A percentile compares a stretch with the other conserved stretches of the same genome.
These are phyloP conservation scores for Anarsia innoxiella DNA, from an alignment of 2,888 invertebrate genomes.

Conservation along the genomic window DNA sequence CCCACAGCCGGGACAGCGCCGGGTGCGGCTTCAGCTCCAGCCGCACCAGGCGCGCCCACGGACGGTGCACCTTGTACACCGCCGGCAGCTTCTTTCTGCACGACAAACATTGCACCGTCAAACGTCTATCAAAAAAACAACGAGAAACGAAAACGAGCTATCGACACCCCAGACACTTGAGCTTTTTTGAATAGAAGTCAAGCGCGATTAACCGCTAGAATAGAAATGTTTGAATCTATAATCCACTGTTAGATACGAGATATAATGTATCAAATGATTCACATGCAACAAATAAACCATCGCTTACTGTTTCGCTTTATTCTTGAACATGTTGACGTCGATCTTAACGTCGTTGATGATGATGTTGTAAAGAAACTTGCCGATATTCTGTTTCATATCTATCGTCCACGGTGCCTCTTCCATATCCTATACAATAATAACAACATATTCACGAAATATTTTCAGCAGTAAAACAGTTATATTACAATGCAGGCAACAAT, in stretches of 20 bases:
- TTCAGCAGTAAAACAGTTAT: too few relatives aligned
- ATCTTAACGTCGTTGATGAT: slow-evolving; percentile 90
- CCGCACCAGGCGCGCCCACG: slow-evolving; percentile 77
- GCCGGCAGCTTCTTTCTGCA: slow-evolving; percentile 81
- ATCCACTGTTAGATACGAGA: too few relatives aligned
- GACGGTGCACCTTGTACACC: slow-evolving; percentile 86
- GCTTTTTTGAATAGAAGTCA: too few relatives aligned
- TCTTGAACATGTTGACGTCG: slow-evolving; percentile 80
- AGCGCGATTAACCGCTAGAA: too few relatives aligned
- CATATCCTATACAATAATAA: slow-evolving; percentile 67
- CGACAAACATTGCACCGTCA: neutral
- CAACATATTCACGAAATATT: too few relatives aligned
- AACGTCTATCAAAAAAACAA: too few relatives aligned
- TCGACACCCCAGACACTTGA: too few relatives aligned
- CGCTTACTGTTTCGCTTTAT: slow-evolving; percentile 67
- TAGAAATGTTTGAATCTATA: too few relatives aligned
- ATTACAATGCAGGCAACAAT: too few relatives aligned
- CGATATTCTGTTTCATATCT: slow-evolving; percentile 78
- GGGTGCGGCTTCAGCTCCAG: slow-evolving; percentile 92
- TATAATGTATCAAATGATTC: too few relatives aligned
- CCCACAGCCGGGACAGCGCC: slow-evolving; percentile 79
- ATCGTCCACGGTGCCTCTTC: slow-evolving; percentile 80
- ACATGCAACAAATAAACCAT: too few relatives aligned
- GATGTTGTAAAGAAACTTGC: slow-evolving; percentile 90
- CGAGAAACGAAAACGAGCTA: too few relatives aligned